Evolutionary conservation across 2,888 invertebrate species (phyloP), one percentile per base, ranked within the genome.

Genomic region (Sphaerophoria taeniata): DNA sequence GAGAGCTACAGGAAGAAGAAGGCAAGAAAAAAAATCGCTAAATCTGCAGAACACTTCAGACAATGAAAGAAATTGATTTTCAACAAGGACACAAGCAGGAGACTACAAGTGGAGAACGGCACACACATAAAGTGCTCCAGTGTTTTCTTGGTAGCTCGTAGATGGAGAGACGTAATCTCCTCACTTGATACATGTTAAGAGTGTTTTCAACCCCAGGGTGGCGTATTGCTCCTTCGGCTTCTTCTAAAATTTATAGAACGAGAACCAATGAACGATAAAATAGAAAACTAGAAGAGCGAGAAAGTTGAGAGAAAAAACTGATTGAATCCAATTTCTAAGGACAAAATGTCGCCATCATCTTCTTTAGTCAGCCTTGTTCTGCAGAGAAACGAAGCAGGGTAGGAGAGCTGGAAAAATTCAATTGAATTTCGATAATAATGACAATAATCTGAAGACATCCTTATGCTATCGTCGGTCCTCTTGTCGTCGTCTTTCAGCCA

Each of bases 401-500:
- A 31, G 31, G 53, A 31, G 24, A 0, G 31, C 33, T 63, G 33
- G 72, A 16, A 67, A 34, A 60, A 70, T 85, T 85, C 85, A 85
- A 85, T 86, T 86, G 86, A 86, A 86, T 86, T 86, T 86, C 86
- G 86, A 86, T 86, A 86, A 82, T 82, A 86, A 86, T 86, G 86
- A 82, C 86, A 86, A 67, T 67, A 82, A 86, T 86, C 86, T 86
- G 77, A 86, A 86, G 86, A 82, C 82, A 86, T 86, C 86, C 86
- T 82, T 86, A 86, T 85, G 81, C 85, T 73, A 51, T 81, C 51
- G 67, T 39, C 39, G 4, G 24, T 24, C 39, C 53, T 24, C 34
- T 67, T 36, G 51, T 67, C 24, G 24, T 24, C 24, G 24, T 24
- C 24, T 77, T 63, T 11, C 9, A 85, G 53, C 73, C 81, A 85